Percentiles rank a stretch among this genome's conserved stretches.
These are phyloP conservation scores for Esox masquinongy DNA, from an alignment of 2,797 vertebrate genomes.

Conservation along the genomic window DNA sequence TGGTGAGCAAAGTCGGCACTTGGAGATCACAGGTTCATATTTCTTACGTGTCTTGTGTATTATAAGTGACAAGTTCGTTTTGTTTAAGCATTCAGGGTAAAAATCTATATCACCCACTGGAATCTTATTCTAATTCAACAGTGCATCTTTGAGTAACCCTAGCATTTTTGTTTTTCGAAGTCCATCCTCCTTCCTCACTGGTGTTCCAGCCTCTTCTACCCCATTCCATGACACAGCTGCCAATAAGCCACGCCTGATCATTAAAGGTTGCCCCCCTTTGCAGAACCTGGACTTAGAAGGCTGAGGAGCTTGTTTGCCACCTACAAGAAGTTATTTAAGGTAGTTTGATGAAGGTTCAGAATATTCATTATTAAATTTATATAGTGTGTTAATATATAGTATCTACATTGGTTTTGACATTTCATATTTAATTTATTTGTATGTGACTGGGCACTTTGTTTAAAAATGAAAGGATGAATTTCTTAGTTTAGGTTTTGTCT, in stretches of 20 bases:
- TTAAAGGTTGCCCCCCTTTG: constrained; percentile 29
- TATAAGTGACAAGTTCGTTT: neutral
- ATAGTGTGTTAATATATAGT: constrained; percentile 51
- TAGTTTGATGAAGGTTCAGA: constrained; percentile 24
- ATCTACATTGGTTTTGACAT: constrained; percentile 51
- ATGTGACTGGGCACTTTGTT: constrained; percentile 88
- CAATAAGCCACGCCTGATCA: constrained; percentile 86
- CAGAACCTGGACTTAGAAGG: constrained; percentile 13
- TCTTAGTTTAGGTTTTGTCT: neutral
- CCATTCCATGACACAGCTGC: constrained; percentile 89
- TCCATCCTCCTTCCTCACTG: constrained; percentile 85
- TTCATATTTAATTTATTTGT: constrained; percentile 92
- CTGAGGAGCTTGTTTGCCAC: constrained; percentile 27
- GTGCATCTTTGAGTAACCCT: neutral
- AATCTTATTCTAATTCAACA: neutral
- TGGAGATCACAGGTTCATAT: constrained; percentile 7
- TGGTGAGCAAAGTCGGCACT: neutral
- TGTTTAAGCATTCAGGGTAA: neutral
- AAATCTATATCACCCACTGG: neutral
- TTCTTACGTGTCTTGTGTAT: neutral
- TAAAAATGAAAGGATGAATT: constrained; percentile 48
- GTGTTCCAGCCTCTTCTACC: constrained; percentile 88
- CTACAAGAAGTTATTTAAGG: constrained; percentile 19
- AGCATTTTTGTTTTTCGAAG: constrained; percentile 59
- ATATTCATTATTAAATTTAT: constrained; percentile 33